These are phyloP conservation scores for Tethea ocularis DNA, from an alignment of 2,888 invertebrate genomes.

Conservation along the genomic window DNA sequence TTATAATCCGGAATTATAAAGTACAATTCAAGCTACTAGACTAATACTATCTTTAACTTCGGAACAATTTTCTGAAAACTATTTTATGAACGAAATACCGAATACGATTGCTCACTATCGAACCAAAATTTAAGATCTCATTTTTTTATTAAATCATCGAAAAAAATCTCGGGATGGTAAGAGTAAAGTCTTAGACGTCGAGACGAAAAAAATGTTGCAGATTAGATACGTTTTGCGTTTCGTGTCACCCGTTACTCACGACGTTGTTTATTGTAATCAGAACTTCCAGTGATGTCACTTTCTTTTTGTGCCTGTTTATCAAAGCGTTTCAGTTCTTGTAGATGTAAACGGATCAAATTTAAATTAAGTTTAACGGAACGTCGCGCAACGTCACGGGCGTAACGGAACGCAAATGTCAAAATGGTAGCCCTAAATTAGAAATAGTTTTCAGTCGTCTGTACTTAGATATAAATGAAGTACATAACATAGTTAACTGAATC, in stretches of 20 bases:
- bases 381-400: constrained; percentile 29
- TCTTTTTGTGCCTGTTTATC: not conserved
- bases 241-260: not conserved
- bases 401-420: constrained; percentile 35
- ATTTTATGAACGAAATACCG: constrained; percentile 71
- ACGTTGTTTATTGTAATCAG: constrained; percentile 4
- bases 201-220: not conserved
- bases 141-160: constrained; percentile 53
- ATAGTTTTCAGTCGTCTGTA: constrained; percentile 56
- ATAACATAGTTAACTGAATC: constrained; percentile 71
- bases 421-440: constrained; percentile 45
- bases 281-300: not conserved
- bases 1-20: constrained; percentile 59
- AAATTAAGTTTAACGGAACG: not conserved
- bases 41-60: constrained; percentile 49
- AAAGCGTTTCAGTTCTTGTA: constrained; percentile 4
- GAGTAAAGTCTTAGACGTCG: not conserved
- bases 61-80: constrained; percentile 52
- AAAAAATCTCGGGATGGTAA: constrained; percentile 15
- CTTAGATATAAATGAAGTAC: constrained; percentile 74
- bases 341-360: constrained; percentile 4
- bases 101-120: constrained; percentile 76
- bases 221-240: not conserved
- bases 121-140: constrained; percentile 81
- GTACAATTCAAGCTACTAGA: constrained; percentile 69